phyloP scores from a whole-genome alignment of 2,888 invertebrate species.

The Chalcis sispes region DNA sequence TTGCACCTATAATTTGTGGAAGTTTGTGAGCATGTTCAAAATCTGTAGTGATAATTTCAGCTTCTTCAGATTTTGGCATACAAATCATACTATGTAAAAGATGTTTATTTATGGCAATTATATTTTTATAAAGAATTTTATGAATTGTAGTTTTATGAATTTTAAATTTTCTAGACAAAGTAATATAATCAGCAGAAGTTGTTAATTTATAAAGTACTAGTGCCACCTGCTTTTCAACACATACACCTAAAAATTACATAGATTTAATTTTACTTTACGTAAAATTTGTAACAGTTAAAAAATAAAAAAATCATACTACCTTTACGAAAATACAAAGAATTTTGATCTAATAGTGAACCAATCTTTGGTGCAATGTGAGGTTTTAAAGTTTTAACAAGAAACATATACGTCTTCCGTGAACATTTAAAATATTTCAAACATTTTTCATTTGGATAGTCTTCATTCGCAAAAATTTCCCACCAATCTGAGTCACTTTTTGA shows the following conservation, averaged over 20 bases:
- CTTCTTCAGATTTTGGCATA: conserved; percentile 64
- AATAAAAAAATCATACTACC: conserved; percentile 18
- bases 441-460: conserved; percentile 58
- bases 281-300: background rate
- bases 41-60: conserved; percentile 57
- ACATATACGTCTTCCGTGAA: conserved; percentile 63
- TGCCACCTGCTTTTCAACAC: conserved; percentile 62
- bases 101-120: conserved; percentile 63
- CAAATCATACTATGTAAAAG: conserved; percentile 60
- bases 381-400: conserved; percentile 58
- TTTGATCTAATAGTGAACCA: conserved; percentile 49
- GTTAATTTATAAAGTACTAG: conserved; percentile 60
- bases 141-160: conserved; percentile 62
- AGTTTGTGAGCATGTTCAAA: conserved; percentile 63
- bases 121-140: conserved; percentile 62
- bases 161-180: conserved; percentile 61
- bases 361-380: conserved; percentile 60
- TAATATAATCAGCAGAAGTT: conserved; percentile 56
- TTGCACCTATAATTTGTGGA: conserved; percentile 66
- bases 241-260: conserved; percentile 57
- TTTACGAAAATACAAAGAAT: conserved; percentile 43
- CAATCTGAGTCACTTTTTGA: conserved; percentile 46
- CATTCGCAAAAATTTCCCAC: conserved; percentile 63
- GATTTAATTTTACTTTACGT: background rate
- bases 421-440: conserved; percentile 61